Evolutionary conservation across 2,888 invertebrate species (phyloP).

Genomic region (Brenthis daphne): DNA sequence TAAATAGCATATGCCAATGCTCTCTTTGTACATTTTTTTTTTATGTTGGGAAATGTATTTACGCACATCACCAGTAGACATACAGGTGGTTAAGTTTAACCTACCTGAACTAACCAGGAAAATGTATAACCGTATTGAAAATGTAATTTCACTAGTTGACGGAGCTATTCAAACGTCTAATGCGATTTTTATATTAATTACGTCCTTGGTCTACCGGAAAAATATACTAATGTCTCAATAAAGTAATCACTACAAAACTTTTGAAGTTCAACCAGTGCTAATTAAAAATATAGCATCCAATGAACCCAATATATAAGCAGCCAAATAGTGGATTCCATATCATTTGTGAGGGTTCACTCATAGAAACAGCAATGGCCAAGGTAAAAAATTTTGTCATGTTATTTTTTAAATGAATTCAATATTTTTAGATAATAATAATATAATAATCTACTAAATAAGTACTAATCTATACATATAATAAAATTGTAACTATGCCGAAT

Average conservation of each 20-base stretch:
- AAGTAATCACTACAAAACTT: slow-evolving; percentile 26
- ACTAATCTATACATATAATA: not conserved
- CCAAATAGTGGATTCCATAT: slow-evolving; percentile 1
- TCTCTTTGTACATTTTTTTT: too few relatives aligned
- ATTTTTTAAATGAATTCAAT: not conserved
- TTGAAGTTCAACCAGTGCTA: slow-evolving; percentile 33
- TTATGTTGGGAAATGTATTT: too few relatives aligned
- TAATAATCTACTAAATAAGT: not conserved
- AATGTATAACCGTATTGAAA: too few relatives aligned
- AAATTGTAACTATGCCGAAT: too few relatives aligned
- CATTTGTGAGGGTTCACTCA: slow-evolving; percentile 28
- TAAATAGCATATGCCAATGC: too few relatives aligned
- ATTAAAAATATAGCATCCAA: slow-evolving; percentile 27
- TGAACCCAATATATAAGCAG: slow-evolving; percentile 63
- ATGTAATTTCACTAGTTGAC: too few relatives aligned
- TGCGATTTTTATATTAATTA: slow-evolving; percentile 5
- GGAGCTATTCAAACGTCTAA: slow-evolving; percentile 2
- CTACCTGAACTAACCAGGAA: too few relatives aligned
- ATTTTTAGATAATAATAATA: not conserved
- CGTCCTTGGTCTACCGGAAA: slow-evolving; percentile 6
- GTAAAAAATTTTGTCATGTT: slow-evolving; percentile 47
- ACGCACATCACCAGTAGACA: too few relatives aligned
- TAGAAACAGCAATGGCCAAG: slow-evolving; percentile 71
- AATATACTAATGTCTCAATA: not conserved
- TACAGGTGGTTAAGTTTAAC: too few relatives aligned